Evolutionary conservation across 2,113 vertebrate species (phyloP).

Genomic region (Thryonomys swinderianus): DNA sequence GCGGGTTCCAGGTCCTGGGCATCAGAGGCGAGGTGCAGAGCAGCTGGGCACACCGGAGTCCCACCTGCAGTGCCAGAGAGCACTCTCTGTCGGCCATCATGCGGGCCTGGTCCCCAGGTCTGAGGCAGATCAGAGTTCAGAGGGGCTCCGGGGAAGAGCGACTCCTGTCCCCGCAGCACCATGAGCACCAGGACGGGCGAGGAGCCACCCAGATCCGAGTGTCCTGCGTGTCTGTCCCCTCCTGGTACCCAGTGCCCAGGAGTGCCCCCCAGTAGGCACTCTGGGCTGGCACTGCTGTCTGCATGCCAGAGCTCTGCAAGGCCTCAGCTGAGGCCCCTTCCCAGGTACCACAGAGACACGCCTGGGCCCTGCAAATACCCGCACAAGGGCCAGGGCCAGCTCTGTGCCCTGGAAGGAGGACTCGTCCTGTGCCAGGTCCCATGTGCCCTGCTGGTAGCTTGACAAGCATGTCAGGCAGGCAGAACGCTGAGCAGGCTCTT

Average conservation of each 20-base stretch:
- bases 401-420: background rate
- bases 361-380: background rate
- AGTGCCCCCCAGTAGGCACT: background rate
- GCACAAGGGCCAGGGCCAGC: background rate
- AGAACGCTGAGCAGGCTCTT: background rate
- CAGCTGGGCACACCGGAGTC: rapidly evolving
- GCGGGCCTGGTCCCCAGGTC: rapidly evolving
- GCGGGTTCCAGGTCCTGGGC: rapidly evolving
- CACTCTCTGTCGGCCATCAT: background rate
- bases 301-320: background rate
- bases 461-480: background rate
- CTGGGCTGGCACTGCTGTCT: background rate
- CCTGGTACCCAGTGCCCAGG: background rate
- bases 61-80: rapidly evolving
- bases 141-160: background rate
- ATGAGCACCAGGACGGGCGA: background rate
- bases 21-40: no score
- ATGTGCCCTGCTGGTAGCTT: background rate
- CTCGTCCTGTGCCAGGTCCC: rapidly evolving
- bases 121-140: rapidly evolving
- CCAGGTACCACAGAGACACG: rapidly evolving
- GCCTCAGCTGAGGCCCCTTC: background rate
- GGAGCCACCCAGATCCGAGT: background rate
- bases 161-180: background rate
- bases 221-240: background rate